A percentile compares a stretch with the other conserved stretches of the same genome.
phyloP scores from a whole-genome alignment of 2,797 vertebrate species.

The Chelonia mydas region DNA sequence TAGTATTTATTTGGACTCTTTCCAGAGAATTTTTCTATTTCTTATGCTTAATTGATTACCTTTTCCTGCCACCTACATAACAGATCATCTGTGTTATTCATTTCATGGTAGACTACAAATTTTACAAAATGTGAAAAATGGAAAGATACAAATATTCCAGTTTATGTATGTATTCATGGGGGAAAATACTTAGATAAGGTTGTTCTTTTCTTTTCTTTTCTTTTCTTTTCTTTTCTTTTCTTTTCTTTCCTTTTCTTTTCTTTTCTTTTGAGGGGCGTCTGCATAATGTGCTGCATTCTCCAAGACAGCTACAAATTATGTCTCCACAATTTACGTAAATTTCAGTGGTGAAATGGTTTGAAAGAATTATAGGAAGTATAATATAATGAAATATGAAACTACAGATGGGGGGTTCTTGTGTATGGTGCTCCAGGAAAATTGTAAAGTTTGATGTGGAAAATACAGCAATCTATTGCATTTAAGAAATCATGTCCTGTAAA shows the following conservation, averaged over 20 bases:
- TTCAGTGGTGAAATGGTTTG: background rate
- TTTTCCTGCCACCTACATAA: background rate
- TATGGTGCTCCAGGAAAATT: background rate
- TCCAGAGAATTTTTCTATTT: conserved; percentile 35
- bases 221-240: too few species aligned
- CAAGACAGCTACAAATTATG: background rate
- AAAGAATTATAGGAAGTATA: background rate
- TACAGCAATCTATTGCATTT: background rate
- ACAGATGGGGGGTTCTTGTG: background rate
- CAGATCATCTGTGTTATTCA: conserved; percentile 32
- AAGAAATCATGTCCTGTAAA: background rate
- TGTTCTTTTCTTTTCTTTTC: background rate
- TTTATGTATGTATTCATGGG: conserved; percentile 19
- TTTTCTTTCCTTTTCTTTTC: too few species aligned
- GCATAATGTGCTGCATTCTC: conserved; percentile 2
- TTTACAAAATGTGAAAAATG: background rate
- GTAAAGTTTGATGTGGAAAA: conserved; percentile 10
- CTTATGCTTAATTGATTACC: conserved; percentile 19
- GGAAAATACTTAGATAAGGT: conserved; percentile 17
- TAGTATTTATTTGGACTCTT: background rate
- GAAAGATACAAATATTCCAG: conserved; percentile 3
- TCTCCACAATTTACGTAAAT: background rate
- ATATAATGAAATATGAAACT: background rate
- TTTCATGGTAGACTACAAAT: background rate
- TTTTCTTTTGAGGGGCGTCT: background rate